Evolutionary conservation across 2,113 vertebrate genomes (phyloP), one percentile per base, ranked within the genome.

Genomic region (Eulemur macaco): DNA sequence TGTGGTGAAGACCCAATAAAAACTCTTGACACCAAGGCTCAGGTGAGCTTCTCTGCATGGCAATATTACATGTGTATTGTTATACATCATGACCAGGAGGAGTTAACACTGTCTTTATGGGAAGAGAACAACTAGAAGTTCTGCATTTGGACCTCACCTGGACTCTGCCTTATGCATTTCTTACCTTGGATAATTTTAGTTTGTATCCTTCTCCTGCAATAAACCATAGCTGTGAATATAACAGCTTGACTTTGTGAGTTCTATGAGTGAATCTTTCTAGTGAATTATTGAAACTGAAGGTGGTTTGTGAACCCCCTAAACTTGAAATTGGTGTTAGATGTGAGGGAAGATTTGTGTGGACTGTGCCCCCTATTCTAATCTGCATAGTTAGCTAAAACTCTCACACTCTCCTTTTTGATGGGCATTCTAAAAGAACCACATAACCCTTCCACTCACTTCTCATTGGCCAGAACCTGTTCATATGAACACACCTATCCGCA

Each of bases 121-220:
- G 27, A 37, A 56, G 15, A 42, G 11, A 63, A 68, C 27, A 84
- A 31, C 11, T 4, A 39, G 42, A 94, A 94, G 5, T 37, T 50
- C 5, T 20, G 3, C 1, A 0, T 45, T 7, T 74, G 18, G 8
- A 25, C 4, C 9, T 37, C 2, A n/a, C 34, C 27, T 82, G 31
- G 2, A 37, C 47, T 76, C 56, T 86, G 23, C 1, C 9, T 9
- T 29, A 15, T 13, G 0, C 8, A 52, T 71, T 31, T 86, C 66
- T 77, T 45, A 37, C 23, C 39, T 37, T 31, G 42, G 21, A 20
- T 90, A 17, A 86, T 60, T 73, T 66, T 64, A 69, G 58, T 76
- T 23, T 52, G 8, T 25, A 21, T 63, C 15, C 1, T 47, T 64
- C 14, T 6, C 20, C 6, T 58, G 6, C 10, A 56, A 47, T 80